phyloP scores from a whole-genome alignment of 2,797 vertebrate species.

The Poeciliopsis presidionis region DNA sequence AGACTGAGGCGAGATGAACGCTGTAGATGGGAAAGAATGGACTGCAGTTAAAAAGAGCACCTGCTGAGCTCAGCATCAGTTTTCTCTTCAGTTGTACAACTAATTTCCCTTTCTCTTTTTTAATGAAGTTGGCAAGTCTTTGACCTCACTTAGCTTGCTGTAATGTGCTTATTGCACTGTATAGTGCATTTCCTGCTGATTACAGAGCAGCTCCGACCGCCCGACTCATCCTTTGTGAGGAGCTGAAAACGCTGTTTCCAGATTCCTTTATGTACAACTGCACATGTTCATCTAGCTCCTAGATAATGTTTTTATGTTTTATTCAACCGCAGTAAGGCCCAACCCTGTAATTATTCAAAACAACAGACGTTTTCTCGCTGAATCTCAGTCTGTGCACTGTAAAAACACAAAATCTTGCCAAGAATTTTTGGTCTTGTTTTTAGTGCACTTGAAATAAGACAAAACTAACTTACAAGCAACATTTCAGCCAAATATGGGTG shows the following conservation, averaged over 20 bases:
- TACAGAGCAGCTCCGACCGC: conserved; percentile 24
- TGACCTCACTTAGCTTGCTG: conserved; percentile 35
- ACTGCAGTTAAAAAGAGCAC: conserved; percentile 19
- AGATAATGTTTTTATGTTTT: conserved; percentile 2
- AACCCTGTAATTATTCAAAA: conserved; percentile 9
- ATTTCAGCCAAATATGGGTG: neutral
- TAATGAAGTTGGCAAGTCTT: conserved; percentile 55
- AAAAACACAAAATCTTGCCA: neutral
- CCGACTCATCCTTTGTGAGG: conserved; percentile 30
- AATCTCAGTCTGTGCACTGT: neutral
- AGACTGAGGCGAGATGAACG: conserved; percentile 11
- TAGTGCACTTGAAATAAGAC: neutral
- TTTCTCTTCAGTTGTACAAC: conserved; percentile 34
- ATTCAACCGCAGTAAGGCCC: conserved; percentile 12
- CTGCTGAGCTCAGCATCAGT: conserved; percentile 47
- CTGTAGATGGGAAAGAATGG: conserved; percentile 14
- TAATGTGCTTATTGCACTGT: conserved; percentile 50
- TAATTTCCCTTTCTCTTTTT: conserved; percentile 51
- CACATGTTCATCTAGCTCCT: conserved; percentile 14
- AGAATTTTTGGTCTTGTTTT: neutral
- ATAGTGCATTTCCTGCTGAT: conserved; percentile 55
- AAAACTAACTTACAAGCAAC: neutral
- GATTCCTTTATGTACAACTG: conserved; percentile 10
- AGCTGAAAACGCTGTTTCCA: conserved; percentile 19
- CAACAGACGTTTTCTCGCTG: conserved; percentile 7